phyloP scores from a whole-genome alignment of 2,888 invertebrate species.

The Ditylenchus weischeri region DNA sequence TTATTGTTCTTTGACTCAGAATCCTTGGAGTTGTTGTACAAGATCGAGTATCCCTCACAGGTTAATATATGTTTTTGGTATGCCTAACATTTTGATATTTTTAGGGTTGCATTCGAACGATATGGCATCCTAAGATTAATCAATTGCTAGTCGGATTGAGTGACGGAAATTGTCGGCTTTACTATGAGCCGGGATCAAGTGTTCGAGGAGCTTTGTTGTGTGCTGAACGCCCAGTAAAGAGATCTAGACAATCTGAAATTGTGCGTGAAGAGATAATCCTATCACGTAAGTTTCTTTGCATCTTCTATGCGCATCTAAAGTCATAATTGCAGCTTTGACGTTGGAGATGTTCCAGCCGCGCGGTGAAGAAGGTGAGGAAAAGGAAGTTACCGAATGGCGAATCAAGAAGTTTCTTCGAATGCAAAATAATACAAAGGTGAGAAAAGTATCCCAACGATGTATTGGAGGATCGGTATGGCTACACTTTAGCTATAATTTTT shows the following conservation, averaged over 20 bases:
- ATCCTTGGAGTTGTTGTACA: conserved; percentile 72
- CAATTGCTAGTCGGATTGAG: conserved; percentile 89
- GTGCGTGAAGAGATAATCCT: conserved; percentile 87
- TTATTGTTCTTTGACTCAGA: conserved; percentile 77
- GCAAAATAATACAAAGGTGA: conserved; percentile 27
- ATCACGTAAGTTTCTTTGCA: conserved; percentile 67
- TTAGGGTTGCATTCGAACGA: conserved; percentile 73
- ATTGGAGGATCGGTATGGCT: neutral
- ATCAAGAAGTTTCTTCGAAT: conserved; percentile 52
- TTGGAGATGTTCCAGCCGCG: conserved; percentile 85
- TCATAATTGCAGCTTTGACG: conserved; percentile 68
- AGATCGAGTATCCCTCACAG: conserved; percentile 75
- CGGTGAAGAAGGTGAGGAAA: conserved; percentile 56
- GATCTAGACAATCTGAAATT: conserved; percentile 70
- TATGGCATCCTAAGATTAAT: conserved; percentile 97
- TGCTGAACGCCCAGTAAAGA: conserved; percentile 64
- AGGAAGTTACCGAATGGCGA: conserved; percentile 54
- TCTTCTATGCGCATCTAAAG: neutral
- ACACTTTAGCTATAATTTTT: neutral
- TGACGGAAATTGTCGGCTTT: conserved; percentile 82
- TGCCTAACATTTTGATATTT: conserved; percentile 12
- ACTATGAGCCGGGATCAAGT: conserved; percentile 82
- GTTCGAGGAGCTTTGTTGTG: conserved; percentile 82
- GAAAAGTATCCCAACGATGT: no score
- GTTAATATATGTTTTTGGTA: conserved; percentile 27